Evolutionary conservation across 1,140 invertebrate species (phyloP).

Genomic region (Dinoponera quadriceps): DNA sequence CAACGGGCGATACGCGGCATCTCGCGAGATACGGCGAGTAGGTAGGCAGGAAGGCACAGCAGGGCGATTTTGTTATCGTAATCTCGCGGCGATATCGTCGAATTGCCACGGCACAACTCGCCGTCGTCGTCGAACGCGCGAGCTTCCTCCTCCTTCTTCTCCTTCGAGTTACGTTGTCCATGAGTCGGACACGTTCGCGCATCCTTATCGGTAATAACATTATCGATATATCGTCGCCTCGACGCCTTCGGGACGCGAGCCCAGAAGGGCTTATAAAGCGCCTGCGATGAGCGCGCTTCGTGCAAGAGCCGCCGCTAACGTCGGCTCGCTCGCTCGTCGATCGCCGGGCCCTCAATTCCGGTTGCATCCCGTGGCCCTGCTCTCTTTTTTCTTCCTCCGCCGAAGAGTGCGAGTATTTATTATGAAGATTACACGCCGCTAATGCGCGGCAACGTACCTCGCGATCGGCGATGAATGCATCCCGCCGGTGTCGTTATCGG

Average conservation of each 20-base stretch:
- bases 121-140: constrained; percentile 4
- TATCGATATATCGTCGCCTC: constrained; percentile 50
- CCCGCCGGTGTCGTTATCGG: no score
- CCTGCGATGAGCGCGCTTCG: constrained; percentile 17
- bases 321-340: neutral
- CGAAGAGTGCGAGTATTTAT: neutral
- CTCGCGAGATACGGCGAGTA: constrained; percentile 25
- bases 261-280: constrained; percentile 38
- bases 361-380: neutral
- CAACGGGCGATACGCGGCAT: constrained; percentile 13
- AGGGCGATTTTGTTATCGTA: constrained; percentile 56
- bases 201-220: constrained; percentile 58
- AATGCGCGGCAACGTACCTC: neutral
- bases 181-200: constrained; percentile 40
- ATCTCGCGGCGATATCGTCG: constrained; percentile 42
- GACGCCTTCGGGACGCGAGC: constrained; percentile 22
- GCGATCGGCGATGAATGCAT: no score
- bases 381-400: neutral
- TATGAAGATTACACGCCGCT: neutral
- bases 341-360: neutral
- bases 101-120: constrained; percentile 30
- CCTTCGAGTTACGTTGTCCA: constrained; percentile 27
- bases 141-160: neutral
- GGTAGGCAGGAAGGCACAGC: neutral
- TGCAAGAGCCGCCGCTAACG: neutral